These are phyloP conservation scores for Halocaridina rubra DNA, from an alignment of 2,888 invertebrate species.

Conservation along the genomic window DNA sequence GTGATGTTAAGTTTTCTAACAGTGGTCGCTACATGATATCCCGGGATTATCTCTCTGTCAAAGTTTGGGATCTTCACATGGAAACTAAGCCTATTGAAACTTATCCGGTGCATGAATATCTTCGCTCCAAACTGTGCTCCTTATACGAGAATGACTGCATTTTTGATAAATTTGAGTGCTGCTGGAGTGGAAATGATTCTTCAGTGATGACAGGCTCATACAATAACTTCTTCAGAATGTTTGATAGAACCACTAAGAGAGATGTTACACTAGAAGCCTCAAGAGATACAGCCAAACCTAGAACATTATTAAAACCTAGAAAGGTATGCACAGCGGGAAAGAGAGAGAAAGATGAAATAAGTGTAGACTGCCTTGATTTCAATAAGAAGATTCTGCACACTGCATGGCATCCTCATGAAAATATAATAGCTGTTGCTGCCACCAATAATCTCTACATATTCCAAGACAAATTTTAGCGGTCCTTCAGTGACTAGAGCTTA, in stretches of 20 bases:
- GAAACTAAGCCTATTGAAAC: conserved; percentile 98
- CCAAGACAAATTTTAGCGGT: conserved; percentile 84
- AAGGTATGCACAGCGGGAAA: conserved; percentile 93
- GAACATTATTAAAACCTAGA: conserved; percentile 91
- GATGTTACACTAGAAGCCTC: conserved; percentile 96
- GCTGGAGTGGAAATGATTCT: conserved; percentile 98
- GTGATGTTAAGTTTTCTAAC: conserved; percentile 98
- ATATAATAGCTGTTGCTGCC: conserved; percentile 98
- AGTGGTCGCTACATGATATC: conserved; percentile 99
- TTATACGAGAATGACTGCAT: conserved; percentile 99
- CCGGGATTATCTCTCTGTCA: conserved; percentile 97
- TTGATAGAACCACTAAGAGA: conserved; percentile 85
- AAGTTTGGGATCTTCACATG: conserved; percentile 99
- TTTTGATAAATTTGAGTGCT: conserved; percentile 99
- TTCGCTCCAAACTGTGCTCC: conserved; percentile 96
- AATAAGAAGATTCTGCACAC: conserved; percentile 99
- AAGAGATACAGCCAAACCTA: conserved; percentile 93
- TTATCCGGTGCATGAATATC: conserved; percentile 97
- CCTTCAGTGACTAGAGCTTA: conserved; percentile 44
- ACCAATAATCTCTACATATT: conserved; percentile 99
- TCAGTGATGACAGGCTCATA: conserved; percentile 99
- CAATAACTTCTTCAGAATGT: conserved; percentile 98
- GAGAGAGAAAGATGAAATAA: conserved; percentile 95
- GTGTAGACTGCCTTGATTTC: conserved; percentile 98
- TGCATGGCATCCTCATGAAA: conserved; percentile 99